Conservation (phyloP, 1,140 invertebrate species). For the Rhagoletis zephyria region DNA sequence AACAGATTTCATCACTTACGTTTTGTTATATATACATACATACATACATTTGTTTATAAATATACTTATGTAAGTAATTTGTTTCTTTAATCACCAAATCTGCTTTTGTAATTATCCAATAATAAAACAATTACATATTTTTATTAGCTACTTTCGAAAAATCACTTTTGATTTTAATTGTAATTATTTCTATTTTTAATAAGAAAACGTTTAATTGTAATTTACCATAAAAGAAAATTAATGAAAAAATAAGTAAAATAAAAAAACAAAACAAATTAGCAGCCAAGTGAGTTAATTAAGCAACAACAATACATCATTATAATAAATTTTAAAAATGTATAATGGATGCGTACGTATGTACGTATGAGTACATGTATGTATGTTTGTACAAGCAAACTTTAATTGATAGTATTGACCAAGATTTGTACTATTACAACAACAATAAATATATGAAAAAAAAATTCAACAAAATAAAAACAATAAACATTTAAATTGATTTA, state of each 20-base stretch:
- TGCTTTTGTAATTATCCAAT: not conserved
- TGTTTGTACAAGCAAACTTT: conserved; percentile 41
- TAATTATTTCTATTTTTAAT: conserved; percentile 40
- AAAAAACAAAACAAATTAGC: not conserved
- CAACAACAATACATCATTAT: conserved; percentile 42
- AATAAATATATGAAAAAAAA: conserved; percentile 20
- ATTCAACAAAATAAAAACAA: conserved; percentile 32
- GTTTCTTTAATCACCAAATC: not conserved
- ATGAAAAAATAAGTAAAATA: not conserved
- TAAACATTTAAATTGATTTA: conserved; percentile 51
- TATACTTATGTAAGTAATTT: not conserved
- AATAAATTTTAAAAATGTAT: not conserved
- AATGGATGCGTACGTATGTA: conserved; percentile 7
- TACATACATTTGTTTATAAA: not conserved
- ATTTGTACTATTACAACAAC: conserved; percentile 29
- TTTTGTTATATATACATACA: not conserved
- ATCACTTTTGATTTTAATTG: conserved; percentile 11
- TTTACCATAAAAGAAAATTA: conserved; percentile 18
- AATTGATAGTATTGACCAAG: conserved; percentile 49
- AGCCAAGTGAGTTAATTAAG: conserved; percentile 42
- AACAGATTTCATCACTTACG: not conserved
- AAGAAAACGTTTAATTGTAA: conserved; percentile 37
- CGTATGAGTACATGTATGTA: conserved; percentile 33
- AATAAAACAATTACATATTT: not conserved
- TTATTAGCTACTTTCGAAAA: conserved; percentile 13